Conservation (phyloP, 2,888 invertebrate species). For the Pegoplata infirma region DNA sequence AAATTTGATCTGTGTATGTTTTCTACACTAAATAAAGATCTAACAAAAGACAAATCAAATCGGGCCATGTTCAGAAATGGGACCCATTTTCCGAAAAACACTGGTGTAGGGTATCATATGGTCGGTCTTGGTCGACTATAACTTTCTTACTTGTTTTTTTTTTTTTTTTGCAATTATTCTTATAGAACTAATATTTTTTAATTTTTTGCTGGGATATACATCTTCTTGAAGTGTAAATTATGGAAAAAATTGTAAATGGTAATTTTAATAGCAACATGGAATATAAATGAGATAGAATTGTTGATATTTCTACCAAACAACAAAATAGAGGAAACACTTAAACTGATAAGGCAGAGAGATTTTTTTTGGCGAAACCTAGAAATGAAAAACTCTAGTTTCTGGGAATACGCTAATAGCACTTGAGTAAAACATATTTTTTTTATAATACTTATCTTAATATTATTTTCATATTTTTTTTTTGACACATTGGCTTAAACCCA, state of each 20-base stretch:
- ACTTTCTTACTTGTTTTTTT: too few relatives aligned
- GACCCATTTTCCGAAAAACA: too few relatives aligned
- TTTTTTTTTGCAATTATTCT: too few relatives aligned
- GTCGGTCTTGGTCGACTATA: too few relatives aligned
- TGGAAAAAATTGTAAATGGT: constrained; percentile 9
- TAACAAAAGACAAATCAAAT: too few relatives aligned
- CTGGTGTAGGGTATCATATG: too few relatives aligned
- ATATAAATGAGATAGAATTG: neutral
- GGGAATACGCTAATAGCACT: neutral
- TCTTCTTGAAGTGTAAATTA: constrained; percentile 44
- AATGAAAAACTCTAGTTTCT: neutral
- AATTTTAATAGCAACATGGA: neutral
- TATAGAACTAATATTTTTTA: too few relatives aligned
- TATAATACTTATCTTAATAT: neutral
- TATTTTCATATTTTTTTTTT: neutral
- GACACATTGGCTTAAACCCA: neutral
- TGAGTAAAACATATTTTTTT: neutral
- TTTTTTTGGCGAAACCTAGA: too few relatives aligned
- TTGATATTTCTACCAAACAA: neutral
- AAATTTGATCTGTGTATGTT: too few relatives aligned
- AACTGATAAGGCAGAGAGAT: neutral
- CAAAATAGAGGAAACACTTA: constrained; percentile 3
- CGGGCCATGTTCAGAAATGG: too few relatives aligned
- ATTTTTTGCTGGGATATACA: too few relatives aligned
- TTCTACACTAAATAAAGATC: too few relatives aligned